Evolutionary conservation across 1,140 invertebrate species (phyloP).

Genomic region (Ips nitidus): DNA sequence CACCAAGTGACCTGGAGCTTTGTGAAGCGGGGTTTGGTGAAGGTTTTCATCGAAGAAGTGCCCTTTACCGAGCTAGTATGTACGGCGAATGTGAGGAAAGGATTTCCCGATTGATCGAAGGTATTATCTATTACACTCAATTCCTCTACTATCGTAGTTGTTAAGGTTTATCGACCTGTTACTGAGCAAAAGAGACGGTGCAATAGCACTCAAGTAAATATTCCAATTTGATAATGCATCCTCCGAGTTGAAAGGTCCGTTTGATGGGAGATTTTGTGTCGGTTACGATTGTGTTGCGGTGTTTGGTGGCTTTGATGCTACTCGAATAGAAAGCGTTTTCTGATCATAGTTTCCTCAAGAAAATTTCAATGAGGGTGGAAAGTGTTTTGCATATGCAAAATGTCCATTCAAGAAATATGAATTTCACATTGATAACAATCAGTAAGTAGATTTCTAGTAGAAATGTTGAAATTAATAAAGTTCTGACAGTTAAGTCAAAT

Average conservation of each 20-base stretch:
- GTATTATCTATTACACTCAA: constrained; percentile 34
- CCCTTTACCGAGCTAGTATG: constrained; percentile 50
- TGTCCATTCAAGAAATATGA: no score
- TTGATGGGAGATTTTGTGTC: not conserved
- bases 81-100: constrained; percentile 48
- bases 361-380: no score
- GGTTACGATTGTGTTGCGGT: not conserved
- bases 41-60: constrained; percentile 49
- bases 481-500: no score
- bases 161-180: no score
- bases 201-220: constrained; percentile 20
- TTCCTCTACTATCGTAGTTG: not conserved
- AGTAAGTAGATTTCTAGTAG: no score
- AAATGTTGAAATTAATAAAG: no score
- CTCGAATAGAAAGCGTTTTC: no score
- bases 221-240: constrained; percentile 25
- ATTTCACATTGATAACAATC: no score
- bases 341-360: no score
- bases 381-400: no score
- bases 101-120: constrained; percentile 43
- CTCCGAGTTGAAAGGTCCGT: constrained; percentile 1
- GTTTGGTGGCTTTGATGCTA: no score
- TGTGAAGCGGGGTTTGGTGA: constrained; percentile 50
- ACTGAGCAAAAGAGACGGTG: constrained; percentile 1
- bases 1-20: constrained; percentile 48